phyloP scores from a whole-genome alignment of 2,888 invertebrate species.

The Allophyes oxyacanthae region DNA sequence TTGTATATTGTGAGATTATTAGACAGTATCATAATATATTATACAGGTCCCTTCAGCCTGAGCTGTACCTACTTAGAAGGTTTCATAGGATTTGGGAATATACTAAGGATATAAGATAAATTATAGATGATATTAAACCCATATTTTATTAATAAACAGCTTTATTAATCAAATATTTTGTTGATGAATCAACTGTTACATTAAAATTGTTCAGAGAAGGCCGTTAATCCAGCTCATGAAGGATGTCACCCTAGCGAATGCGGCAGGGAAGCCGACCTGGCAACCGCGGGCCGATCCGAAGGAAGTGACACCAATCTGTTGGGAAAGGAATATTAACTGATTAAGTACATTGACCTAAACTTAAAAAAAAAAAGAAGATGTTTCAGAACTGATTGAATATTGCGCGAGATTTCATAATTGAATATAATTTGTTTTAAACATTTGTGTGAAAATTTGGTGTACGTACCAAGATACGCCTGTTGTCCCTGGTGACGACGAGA shows the following conservation, averaged over 20 bases:
- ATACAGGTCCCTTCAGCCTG: no score
- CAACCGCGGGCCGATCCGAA: constrained; percentile 65
- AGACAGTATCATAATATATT: no score
- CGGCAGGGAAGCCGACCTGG: constrained; percentile 57
- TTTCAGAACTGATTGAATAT: no score
- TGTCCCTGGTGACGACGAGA: constrained; percentile 52
- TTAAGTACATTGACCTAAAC: no score
- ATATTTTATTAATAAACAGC: neutral
- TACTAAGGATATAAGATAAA: no score
- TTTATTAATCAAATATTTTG: neutral
- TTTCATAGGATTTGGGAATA: no score
- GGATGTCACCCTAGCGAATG: constrained; percentile 65
- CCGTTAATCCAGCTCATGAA: constrained; percentile 52
- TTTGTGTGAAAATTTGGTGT: neutral
- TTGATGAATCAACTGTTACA: neutral
- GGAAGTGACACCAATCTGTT: constrained; percentile 68
- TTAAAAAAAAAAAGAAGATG: no score
- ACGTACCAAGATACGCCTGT: constrained; percentile 57
- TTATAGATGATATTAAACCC: no score
- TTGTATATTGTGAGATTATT: no score
- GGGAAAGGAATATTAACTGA: neutral
- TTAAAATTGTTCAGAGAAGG: constrained; percentile 16
- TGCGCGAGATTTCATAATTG: no score
- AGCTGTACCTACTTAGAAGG: no score
- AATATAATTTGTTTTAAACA: no score